A percentile compares a stretch with the other conserved stretches of the same genome.
phyloP scores from a whole-genome alignment of 2,888 invertebrate species.

The Caenorhabditis becei region DNA sequence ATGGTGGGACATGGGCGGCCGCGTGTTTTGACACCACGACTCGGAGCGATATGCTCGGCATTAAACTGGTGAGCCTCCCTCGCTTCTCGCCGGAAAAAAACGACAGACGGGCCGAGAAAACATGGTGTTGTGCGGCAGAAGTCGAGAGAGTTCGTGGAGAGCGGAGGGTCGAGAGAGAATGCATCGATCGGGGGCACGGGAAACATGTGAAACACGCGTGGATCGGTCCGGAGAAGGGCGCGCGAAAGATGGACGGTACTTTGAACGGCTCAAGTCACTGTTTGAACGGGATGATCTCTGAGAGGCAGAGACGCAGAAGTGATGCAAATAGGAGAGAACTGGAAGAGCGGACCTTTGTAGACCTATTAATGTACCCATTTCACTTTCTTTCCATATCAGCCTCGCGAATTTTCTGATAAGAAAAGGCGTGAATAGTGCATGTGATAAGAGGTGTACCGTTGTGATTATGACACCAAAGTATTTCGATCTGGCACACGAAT shows the following conservation, averaged over 20 bases:
- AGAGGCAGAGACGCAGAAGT: not conserved
- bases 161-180: constrained; percentile 29
- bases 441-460: constrained; percentile 1
- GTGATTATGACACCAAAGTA: constrained; percentile 20
- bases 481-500: constrained; percentile 9
- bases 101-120: constrained; percentile 13
- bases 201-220: constrained; percentile 34
- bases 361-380: not conserved
- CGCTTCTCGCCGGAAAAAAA: constrained; percentile 20
- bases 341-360: not conserved
- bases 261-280: not conserved
- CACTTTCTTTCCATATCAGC: not conserved
- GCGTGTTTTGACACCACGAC: constrained; percentile 14
- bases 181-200: constrained; percentile 34
- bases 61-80: constrained; percentile 14
- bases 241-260: not conserved
- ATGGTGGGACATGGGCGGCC: constrained; percentile 30
- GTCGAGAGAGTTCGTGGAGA: constrained; percentile 13
- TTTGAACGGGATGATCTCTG: not conserved
- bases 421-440: constrained; percentile 8
- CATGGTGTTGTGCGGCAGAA: not conserved
- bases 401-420: not conserved
- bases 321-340: too few species aligned
- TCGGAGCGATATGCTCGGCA: constrained; percentile 1
- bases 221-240: not conserved